These are phyloP conservation scores for Leucopsar rothschildi DNA, from an alignment of 2,113 vertebrate species.

Conservation along the genomic window DNA sequence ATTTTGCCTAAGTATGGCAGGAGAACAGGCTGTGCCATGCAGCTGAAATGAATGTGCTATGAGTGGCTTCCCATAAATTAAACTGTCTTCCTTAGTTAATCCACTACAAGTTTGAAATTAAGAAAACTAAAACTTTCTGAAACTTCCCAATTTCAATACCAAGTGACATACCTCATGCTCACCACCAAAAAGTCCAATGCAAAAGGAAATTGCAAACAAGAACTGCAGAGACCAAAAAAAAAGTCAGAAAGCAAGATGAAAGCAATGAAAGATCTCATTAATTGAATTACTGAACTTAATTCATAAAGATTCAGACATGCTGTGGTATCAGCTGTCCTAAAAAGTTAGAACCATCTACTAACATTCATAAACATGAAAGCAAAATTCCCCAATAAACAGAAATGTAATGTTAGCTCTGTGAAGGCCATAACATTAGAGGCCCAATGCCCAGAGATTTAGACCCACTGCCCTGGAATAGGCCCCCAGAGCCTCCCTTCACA, in stretches of 20 bases:
- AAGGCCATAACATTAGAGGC: too few relatives aligned
- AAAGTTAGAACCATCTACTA: not conserved
- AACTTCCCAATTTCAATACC: not conserved
- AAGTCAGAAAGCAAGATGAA: not conserved
- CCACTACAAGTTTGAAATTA: not conserved
- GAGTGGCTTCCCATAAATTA: not conserved
- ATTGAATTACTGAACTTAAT: not conserved
- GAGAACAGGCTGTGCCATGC: not conserved
- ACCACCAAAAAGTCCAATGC: not conserved
- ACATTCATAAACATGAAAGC: not conserved
- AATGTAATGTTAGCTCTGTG: not conserved
- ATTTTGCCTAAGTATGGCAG: not conserved
- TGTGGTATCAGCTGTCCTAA: not conserved
- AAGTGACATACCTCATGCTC: not conserved
- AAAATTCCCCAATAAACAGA: not conserved
- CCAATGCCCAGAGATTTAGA: accelerated
- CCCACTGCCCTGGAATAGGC: accelerated
- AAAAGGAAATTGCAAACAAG: not conserved
- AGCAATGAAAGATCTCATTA: not conserved
- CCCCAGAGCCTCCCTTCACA: not conserved
- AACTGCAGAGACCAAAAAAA: not conserved
- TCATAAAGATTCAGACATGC: not conserved
- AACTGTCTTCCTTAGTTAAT: conserved; percentile 5
- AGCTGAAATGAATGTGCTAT: not conserved
- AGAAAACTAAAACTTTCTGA: not conserved